Conservation (phyloP, 1,140 invertebrate species). For the Paralvinella palmiformis region DNA sequence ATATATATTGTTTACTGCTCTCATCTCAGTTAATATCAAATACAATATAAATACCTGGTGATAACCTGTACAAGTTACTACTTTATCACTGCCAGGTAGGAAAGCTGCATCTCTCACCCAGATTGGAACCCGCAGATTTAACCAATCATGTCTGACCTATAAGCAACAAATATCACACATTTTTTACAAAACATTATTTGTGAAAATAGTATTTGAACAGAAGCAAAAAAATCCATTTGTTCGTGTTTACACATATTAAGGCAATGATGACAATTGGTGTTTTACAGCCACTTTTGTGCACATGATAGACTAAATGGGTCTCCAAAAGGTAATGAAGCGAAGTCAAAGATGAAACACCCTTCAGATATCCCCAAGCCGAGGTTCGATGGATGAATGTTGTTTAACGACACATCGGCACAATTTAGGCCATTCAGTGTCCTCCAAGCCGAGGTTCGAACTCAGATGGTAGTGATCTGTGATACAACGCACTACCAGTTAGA, state of each 20-base stretch:
- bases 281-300: too few relatives aligned
- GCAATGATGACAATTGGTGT: neutral
- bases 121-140: constrained; percentile 69
- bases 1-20: neutral
- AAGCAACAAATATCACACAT: constrained; percentile 17
- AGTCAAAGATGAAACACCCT: too few relatives aligned
- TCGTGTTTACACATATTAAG: neutral
- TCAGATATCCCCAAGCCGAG: too few relatives aligned
- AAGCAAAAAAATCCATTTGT: neutral
- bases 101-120: constrained; percentile 70
- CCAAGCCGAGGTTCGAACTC: neutral
- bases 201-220: neutral
- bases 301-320: too few relatives aligned
- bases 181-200: neutral
- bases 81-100: constrained; percentile 51
- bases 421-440: too few relatives aligned
- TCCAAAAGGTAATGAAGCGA: too few relatives aligned
- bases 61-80: constrained; percentile 63
- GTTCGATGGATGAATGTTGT: too few relatives aligned
- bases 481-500: too few relatives aligned
- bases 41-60: constrained; percentile 56
- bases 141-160: constrained; percentile 64
- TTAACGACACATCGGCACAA: too few relatives aligned
- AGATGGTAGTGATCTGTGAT: too few relatives aligned
- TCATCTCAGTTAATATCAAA: neutral